Conservation (phyloP, 1,140 invertebrate genomes). For the Parasteatoda tepidariorum region DNA sequence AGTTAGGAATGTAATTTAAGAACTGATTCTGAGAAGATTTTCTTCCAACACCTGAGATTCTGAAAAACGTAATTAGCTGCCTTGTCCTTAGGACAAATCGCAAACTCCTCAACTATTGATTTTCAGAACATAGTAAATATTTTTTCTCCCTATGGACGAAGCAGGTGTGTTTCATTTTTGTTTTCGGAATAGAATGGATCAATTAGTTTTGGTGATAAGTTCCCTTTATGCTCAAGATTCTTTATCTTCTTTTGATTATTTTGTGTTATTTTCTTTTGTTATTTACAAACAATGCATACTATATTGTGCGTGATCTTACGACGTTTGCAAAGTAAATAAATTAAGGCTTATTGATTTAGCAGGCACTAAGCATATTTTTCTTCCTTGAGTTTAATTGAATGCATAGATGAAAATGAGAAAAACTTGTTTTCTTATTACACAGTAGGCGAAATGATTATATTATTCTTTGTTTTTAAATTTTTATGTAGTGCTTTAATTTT, state of each 20-base stretch:
- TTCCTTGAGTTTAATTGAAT: neutral
- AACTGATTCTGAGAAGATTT: too few relatives aligned
- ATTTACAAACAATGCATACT: neutral
- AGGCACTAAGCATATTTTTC: neutral
- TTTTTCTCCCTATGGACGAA: conserved; percentile 15
- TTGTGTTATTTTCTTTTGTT: neutral
- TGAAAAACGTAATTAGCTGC: conserved; percentile 14
- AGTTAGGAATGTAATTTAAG: too few relatives aligned
- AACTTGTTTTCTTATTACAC: too few relatives aligned
- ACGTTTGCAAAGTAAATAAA: neutral
- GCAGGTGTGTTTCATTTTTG: conserved; percentile 26
- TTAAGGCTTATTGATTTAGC: neutral
- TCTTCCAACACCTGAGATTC: too few relatives aligned
- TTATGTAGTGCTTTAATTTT: too few relatives aligned
- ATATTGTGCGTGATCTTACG: neutral
- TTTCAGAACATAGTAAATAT: conserved; percentile 14
- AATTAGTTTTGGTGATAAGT: conserved; percentile 29
- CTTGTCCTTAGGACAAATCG: neutral
- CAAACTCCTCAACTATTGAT: conserved; percentile 10
- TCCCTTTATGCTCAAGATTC: conserved; percentile 1
- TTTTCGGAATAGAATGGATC: conserved; percentile 11
- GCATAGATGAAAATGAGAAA: neutral
- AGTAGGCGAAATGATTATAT: too few relatives aligned
- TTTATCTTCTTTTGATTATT: conserved; percentile 17
- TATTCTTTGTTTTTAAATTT: too few relatives aligned